Percentiles rank a stretch among this genome's conserved stretches.
Conservation (phyloP, 2,888 invertebrate species). For the Agrilus cyanescens region DNA sequence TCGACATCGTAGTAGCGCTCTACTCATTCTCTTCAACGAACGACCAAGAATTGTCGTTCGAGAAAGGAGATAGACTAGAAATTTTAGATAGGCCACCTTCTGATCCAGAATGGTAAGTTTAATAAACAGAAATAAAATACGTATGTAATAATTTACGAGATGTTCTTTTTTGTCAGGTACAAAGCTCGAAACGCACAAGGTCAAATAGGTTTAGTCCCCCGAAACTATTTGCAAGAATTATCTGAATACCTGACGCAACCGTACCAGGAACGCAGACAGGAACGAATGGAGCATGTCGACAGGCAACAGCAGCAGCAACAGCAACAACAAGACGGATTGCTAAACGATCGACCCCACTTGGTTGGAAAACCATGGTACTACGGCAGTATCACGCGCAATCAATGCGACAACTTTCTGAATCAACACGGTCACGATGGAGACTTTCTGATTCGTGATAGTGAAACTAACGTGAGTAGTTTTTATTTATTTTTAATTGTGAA, state of each 20-base stretch:
- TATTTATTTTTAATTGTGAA: too few species aligned
- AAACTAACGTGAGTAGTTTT: conserved; percentile 78
- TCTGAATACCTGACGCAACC: conserved; percentile 82
- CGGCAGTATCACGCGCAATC: conserved; percentile 88
- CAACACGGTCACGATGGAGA: conserved; percentile 95
- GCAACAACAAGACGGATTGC: conserved; percentile 20
- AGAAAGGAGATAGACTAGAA: conserved; percentile 92
- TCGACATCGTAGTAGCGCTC: conserved; percentile 90
- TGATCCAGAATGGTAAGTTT: conserved; percentile 85
- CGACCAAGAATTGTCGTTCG: conserved; percentile 92
- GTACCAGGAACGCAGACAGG: conserved; percentile 46
- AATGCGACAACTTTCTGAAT: conserved; percentile 92
- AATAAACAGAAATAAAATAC: too few species aligned
- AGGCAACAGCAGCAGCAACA: conserved; percentile 21
- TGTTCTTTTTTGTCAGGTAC: conserved; percentile 37
- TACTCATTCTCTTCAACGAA: conserved; percentile 90
- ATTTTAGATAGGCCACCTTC: conserved; percentile 91
- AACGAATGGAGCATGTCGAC: conserved; percentile 33
- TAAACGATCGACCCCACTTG: conserved; percentile 53
- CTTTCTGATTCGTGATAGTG: conserved; percentile 96
- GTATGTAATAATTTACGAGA: background rate
- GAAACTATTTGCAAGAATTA: conserved; percentile 87
- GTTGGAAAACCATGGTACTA: conserved; percentile 93
- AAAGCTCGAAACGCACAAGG: conserved; percentile 89
- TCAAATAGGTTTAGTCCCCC: conserved; percentile 87